A percentile compares a stretch with the other conserved stretches of the same genome.
Evolutionary conservation across 2,888 invertebrate species (phyloP).

Genomic region (Lathronympha strigana): DNA sequence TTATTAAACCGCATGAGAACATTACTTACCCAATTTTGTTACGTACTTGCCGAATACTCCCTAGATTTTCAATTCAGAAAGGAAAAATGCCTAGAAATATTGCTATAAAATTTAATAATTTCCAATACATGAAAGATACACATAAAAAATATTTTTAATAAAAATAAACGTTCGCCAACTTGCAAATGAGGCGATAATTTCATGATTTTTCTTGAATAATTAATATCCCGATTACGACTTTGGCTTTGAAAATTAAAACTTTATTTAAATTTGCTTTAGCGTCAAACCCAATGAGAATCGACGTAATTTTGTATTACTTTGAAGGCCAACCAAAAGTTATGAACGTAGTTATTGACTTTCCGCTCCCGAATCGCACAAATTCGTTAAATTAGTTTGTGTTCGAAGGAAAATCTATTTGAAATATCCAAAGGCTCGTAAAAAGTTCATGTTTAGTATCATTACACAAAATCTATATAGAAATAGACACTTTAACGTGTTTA

Average conservation of each 20-base stretch:
- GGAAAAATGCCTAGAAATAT: neutral
- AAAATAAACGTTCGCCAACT: conserved; percentile 48
- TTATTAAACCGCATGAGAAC: neutral
- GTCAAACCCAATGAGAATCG: conserved; percentile 47
- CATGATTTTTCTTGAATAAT: conserved; percentile 51
- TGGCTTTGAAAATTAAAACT: conserved; percentile 48
- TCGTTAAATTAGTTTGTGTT: conserved; percentile 3
- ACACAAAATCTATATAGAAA: neutral
- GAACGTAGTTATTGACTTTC: conserved; percentile 20
- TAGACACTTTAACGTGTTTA: conserved; percentile 6
- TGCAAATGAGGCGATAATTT: conserved; percentile 46
- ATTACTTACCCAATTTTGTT: neutral
- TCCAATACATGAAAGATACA: conserved; percentile 1
- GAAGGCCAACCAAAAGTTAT: conserved; percentile 42
- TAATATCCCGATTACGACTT: conserved; percentile 47
- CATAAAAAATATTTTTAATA: conserved; percentile 41
- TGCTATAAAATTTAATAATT: conserved; percentile 5
- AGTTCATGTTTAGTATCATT: conserved; percentile 1
- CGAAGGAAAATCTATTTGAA: neutral
- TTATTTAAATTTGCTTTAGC: conserved; percentile 48
- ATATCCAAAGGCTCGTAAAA: conserved; percentile 1
- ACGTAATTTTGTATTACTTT: conserved; percentile 45
- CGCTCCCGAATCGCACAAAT: neutral
- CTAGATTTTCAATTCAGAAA: neutral
- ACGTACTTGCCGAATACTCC: neutral